Evolutionary conservation across 2,888 invertebrate genomes (phyloP), one percentile per base, ranked within the genome.

Genomic region (Amblyjoppa fuscipennis): DNA sequence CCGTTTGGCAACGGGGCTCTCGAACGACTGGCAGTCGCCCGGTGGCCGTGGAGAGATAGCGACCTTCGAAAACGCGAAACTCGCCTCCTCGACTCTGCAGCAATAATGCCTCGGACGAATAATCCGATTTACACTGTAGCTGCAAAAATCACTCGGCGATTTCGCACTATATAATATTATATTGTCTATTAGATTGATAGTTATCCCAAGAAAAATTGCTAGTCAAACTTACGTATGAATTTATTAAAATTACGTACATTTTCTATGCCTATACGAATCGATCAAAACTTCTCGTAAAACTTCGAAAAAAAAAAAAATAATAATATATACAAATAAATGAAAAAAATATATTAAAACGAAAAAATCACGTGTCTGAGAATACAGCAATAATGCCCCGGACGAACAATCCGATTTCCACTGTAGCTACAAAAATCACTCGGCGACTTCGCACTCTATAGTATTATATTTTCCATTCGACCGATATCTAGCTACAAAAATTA

Each of bases 1-100:
- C 69, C 79, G 84, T 84, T 89, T 83, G 86, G 83, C 86, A 88
- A 87, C 87, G 75, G 84, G 73, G 71, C 78, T 28, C 81, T 28
- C 81, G 81, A 77, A 77, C 78, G 77, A 79, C 75, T 82, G 85
- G 81, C 79, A 74, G 73, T 85, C 80, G 82, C 82, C 61, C 31
- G 68, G 28, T 77, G 82, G 73, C 74, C 85, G 78, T 76, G 79
- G 78, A 75, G 77, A 87, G 82, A 80, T 71, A 86, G 79, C 84
- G 88, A 84, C 87, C 88, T 88, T 88, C 86, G 77, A 85, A 83
- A 80, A 49, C 61, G 73, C 68, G 56, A 45, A 13, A 73, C 69
- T 79, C 79, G 85, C 49, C 68, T 82, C 38, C 59, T 76, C 49
- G 78, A 34, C 70, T 79, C 51, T 64, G 16, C 49, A 59, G 78